Evolutionary conservation across 1,140 invertebrate genomes (phyloP), one percentile per base, ranked within the genome.

Genomic region (Bombus turneri): DNA sequence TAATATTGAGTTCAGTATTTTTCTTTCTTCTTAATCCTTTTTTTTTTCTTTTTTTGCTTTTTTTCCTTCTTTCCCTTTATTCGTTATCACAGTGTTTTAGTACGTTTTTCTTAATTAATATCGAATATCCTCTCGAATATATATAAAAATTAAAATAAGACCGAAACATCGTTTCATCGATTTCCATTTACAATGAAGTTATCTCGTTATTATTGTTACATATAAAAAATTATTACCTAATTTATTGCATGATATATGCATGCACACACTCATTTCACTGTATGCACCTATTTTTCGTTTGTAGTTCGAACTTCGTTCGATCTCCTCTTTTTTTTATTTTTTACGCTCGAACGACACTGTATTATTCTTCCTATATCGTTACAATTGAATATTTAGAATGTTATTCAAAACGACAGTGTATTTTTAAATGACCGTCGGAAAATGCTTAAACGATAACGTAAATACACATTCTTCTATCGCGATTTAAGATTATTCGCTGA

Each of bases 41-140:
- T n/a, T n/a, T 28, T 81, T 41, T 43, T 28, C 74, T 41, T 43
- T n/a, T 28, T 39, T 39, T 41, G 9, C 10, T 3, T 28, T 72
- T 41, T n/a, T 82, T 41, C 34, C 34, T 6, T 22, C 37, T 41
- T 22, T n/a, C 47, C 79, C 75, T 59, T 71, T 62, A 37, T 47
- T 84, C 80, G 43, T 86, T 89, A 89, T 89, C 88, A 89, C 88
- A 89, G 88, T 64, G 43, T 81, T 75, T 89, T 78, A 84, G 83
- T 84, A 84, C 83, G 76, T 69, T 53, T 72, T 57, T 37, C 34
- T n/a, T 68, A 68, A 68, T 79, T 47, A 84, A 79, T 71, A 79
- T 69, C 83, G 83, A 84, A 84, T 69, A 84, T 59, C 59, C 74
- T 79, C 66, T 84, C n/a, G n/a, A 78, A 78, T 77, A 69, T 59